Evolutionary conservation across 2,113 vertebrate species (phyloP).

Genomic region (Lycaon pictus): DNA sequence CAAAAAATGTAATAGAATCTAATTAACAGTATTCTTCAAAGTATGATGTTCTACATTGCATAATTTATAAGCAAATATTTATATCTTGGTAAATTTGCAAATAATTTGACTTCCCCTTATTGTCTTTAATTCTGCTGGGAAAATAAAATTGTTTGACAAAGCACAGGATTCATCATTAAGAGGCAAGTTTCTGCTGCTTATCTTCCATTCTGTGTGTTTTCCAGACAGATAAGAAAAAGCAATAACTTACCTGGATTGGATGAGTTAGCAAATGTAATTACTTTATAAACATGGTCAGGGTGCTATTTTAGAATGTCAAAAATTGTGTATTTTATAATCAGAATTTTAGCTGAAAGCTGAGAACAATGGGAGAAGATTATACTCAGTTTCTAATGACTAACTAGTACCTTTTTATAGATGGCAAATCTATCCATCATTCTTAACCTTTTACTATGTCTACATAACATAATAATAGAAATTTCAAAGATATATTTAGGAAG

Average conservation of each 20-base stretch:
- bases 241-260: background rate
- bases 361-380: background rate
- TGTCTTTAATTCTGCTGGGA: background rate
- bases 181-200: background rate
- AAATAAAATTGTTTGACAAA: background rate
- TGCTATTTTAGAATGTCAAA: background rate
- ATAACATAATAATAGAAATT: background rate
- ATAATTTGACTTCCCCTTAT: background rate
- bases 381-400: background rate
- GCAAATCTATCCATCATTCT: background rate
- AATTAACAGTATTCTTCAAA: background rate
- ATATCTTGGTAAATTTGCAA: background rate
- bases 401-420: background rate
- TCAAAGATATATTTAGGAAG: background rate
- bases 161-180: background rate
- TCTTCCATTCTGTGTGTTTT: background rate
- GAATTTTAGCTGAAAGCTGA: background rate
- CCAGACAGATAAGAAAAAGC: background rate
- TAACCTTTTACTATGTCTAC: background rate
- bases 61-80: background rate
- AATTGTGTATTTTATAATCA: background rate
- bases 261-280: background rate
- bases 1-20: background rate
- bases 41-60: background rate
- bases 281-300: background rate